Conservation (phyloP, 2,888 invertebrate genomes). For the Acanthosoma haemorrhoidale region DNA sequence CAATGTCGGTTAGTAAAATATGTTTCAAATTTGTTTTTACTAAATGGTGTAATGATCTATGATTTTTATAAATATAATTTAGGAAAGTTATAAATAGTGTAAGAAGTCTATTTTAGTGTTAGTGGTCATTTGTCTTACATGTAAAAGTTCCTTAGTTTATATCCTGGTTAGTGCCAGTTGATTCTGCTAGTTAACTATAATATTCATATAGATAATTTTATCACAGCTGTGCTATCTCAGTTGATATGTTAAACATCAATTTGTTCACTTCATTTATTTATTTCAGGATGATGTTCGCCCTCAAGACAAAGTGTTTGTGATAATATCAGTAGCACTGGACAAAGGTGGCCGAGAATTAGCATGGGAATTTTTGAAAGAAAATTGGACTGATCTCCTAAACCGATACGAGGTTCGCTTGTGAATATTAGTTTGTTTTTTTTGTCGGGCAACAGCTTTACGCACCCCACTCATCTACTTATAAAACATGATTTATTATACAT, state of each 20-base stretch:
- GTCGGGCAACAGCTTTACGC: not conserved
- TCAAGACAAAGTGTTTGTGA: slow-evolving; percentile 86
- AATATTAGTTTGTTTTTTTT: not conserved
- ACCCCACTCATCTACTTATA: no score
- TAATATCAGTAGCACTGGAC: slow-evolving; percentile 77
- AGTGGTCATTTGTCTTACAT: no score
- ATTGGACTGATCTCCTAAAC: slow-evolving; percentile 68
- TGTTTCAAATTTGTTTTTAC: not conserved
- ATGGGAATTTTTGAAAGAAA: slow-evolving; percentile 86
- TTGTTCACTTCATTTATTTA: not conserved
- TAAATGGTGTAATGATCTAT: not conserved
- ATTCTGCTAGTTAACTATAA: no score
- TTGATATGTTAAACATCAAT: not conserved
- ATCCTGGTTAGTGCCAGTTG: no score
- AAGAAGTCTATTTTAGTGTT: no score
- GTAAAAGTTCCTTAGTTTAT: no score
- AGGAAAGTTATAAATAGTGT: no score
- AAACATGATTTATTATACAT: no score
- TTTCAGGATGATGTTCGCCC: slow-evolving; percentile 78
- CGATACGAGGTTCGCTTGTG: slow-evolving; percentile 62
- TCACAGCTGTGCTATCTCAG: no score
- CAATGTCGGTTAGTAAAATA: slow-evolving; percentile 63
- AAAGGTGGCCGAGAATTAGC: slow-evolving; percentile 76
- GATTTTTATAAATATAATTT: no score
- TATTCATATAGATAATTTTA: no score